Evolutionary conservation across 2,113 vertebrate species (phyloP).

Genomic region (Pangasianodon hypophthalmus): DNA sequence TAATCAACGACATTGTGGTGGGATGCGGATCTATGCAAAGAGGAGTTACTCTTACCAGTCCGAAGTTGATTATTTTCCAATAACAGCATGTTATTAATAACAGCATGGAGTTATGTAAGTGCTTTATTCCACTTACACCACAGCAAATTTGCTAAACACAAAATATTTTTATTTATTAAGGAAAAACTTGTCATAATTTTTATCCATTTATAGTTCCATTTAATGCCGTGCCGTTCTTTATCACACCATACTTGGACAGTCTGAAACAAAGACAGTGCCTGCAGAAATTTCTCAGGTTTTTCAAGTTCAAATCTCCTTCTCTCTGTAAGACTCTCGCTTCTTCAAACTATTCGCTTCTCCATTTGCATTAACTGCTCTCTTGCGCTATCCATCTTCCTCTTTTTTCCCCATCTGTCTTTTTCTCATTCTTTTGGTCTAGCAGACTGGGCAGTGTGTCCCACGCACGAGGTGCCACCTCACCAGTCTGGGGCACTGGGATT

Average conservation of each 20-base stretch:
- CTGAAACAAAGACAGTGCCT: background rate
- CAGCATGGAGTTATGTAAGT: background rate
- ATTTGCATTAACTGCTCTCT: background rate
- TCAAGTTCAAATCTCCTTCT: background rate
- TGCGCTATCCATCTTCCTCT: background rate
- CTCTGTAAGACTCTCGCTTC: background rate
- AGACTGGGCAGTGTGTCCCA: conserved; percentile 26
- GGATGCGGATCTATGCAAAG: background rate
- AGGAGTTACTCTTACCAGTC: background rate
- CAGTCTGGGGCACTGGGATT: conserved; percentile 15
- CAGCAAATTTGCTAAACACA: background rate
- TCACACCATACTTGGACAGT: background rate
- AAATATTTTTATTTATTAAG: background rate
- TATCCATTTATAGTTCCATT: background rate
- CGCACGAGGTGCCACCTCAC: conserved; percentile 56
- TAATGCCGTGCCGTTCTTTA: background rate
- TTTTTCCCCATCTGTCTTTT: background rate
- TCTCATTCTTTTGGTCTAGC: conserved; percentile 10
- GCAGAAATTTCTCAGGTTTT: no score
- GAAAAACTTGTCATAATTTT: background rate
- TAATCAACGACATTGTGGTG: background rate
- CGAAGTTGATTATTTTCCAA: background rate
- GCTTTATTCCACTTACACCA: background rate
- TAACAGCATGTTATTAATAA: background rate
- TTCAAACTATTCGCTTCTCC: no score